Evolutionary conservation across 30 jellyfish, hydroid and myxozoan species (phyloP), one percentile per base, ranked within the genome.

Genomic region (Rhopilema esculentum): DNA sequence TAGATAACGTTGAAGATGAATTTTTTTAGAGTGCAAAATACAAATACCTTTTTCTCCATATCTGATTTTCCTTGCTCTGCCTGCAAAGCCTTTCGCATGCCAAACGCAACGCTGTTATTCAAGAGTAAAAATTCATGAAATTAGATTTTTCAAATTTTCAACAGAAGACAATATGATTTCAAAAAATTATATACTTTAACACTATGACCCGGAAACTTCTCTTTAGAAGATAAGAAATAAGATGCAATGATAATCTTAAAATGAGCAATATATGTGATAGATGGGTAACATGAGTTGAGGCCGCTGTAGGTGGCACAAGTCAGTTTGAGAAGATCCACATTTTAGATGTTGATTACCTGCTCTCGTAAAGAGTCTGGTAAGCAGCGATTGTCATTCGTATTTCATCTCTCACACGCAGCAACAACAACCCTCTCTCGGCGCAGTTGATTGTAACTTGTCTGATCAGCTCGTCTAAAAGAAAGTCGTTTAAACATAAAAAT

Each of bases 331-430:
- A n/a, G n/a, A n/a, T n/a, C n/a, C n/a, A n/a, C 57, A 40, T 40
- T 12, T 40, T 6, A 40, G 12, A 40, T 6, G 57, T 6, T 2
- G 9, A 40, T 40, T 27, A 85, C 97, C 97, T 93, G 97, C 98
- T 93, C 57, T 93, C 98, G 25, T 93, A 93, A 28, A 93, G 91
- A 29, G 98, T 93, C 78, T 93, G 98, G 91, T 93, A 93, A 22
- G 98, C 98, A 75, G 98, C 98, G 32, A 93, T 93, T 1, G 98
- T 93, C 98, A 93, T 93, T 77, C 97, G 51, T 64, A 93, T 93
- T 77, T 93, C 98, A 78, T 93, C 98, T 62, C 98, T 82, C n/a
- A 93, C 98, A 0, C 98, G 92, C 85, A 93, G 57, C 78, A 93
- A 53, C 86, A 93, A 51, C 86, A 93, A 69, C 48, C 98, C 98